Evolutionary conservation across 2,797 vertebrate genomes (phyloP), one percentile per base, ranked within the genome.

Genomic region (Sciurus carolinensis): DNA sequence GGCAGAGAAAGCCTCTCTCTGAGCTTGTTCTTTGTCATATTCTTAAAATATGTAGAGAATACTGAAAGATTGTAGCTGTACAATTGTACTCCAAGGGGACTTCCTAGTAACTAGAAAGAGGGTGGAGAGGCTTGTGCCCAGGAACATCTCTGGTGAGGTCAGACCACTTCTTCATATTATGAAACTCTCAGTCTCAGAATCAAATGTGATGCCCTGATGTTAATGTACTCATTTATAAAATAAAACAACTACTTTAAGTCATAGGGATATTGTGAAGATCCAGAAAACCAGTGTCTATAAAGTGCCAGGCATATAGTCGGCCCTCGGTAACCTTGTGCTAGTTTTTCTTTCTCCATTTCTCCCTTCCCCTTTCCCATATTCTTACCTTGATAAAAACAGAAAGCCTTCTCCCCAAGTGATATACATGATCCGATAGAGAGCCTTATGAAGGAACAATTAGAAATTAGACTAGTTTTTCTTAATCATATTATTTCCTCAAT

Each of bases 361-460:
- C 83, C 62, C 44, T 39, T 44, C 52, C 77, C 77, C 33, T 64
- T 87, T 39, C 47, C 82, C 77, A 33, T 77, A 30, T 81, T 84
- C 91, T 95, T 84, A 77, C 72, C 95, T 67, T 62, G 47, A 67
- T 22, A 64, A 44, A 95, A 57, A 83, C 91, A 66, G 36, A 72
- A 0, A 64, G 71, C 62, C 79, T 92, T 87, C 50, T 91, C 71
- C 76, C 72, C 80, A 90, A 47, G 85, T 36, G 80, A 50, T 9
- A 42, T 3, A 47, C 54, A 64, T 44, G 66, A 90, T 50, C 50
- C 12, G 1, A 75, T 0, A 79, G 77, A 89, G n/a, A 91, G 26
- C 42, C 30, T 92, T 57, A 28, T 39, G 71, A 90, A 94, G 92
- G 82, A 90, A 92, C 52, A 66, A 26, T 62, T 30, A 82, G 67